Conservation (phyloP, 1,140 invertebrate species). For the Pararge aegeria region DNA sequence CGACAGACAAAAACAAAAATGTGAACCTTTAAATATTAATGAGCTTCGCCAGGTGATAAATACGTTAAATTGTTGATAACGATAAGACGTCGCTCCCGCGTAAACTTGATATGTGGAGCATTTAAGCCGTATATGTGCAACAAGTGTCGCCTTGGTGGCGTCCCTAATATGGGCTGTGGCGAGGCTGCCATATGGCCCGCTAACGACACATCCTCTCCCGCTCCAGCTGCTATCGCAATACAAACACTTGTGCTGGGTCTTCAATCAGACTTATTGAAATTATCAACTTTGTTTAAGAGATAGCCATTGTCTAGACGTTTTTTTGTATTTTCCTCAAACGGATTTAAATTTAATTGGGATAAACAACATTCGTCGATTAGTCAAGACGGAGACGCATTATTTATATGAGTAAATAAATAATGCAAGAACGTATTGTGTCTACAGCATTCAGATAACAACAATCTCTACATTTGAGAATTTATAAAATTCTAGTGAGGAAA, state of each 20-base stretch:
- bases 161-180: slow-evolving; percentile 69
- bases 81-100: slow-evolving; percentile 47
- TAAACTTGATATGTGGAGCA: slow-evolving; percentile 64
- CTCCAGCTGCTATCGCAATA: slow-evolving; percentile 44
- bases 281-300: neutral
- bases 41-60: slow-evolving; percentile 32
- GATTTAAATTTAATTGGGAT: neutral
- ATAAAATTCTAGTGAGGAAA: slow-evolving; percentile 3
- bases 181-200: slow-evolving; percentile 71
- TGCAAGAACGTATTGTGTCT: slow-evolving; percentile 27
- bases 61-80: slow-evolving; percentile 43
- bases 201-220: slow-evolving; percentile 63
- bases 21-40: slow-evolving; percentile 36
- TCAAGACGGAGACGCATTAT: slow-evolving; percentile 25
- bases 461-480: slow-evolving; percentile 24
- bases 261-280: neutral
- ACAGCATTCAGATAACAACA: slow-evolving; percentile 33
- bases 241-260: slow-evolving; percentile 43
- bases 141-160: slow-evolving; percentile 71
- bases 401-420: slow-evolving; percentile 25
- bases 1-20: slow-evolving; percentile 26
- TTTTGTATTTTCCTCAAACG: neutral
- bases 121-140: slow-evolving; percentile 76
- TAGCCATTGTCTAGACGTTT: neutral
- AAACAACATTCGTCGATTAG: slow-evolving; percentile 6